Evolutionary conservation across 2,113 vertebrate species (phyloP), one percentile per base, ranked within the genome.

Genomic region (Melierax canorus): DNA sequence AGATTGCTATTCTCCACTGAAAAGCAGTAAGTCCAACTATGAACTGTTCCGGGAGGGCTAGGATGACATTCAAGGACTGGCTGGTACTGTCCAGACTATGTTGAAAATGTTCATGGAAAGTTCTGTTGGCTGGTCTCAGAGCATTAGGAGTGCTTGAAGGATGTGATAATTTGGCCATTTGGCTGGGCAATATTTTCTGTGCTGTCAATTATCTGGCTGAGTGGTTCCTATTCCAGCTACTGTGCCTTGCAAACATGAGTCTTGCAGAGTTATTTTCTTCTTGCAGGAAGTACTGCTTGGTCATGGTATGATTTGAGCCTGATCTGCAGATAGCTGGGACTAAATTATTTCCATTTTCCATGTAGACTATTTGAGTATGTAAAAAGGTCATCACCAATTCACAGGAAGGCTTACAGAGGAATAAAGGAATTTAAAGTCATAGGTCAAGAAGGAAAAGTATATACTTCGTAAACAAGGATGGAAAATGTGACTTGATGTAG

Each of bases 321-420:
- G 72, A 81, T 74, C 12, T 29, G 45, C 59, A 71, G 76, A 83
- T n/a, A 86, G 32, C 59, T 84, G 45, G 22, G 17, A 29, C 19
- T 69, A 66, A 83, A 83, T 74, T 73, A 83, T 83, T 84, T 95
- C 63, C 11, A 55, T 95, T 95, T 94, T 91, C 83, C 72, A 22
- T 24, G 41, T 39, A 77, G 59, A 62, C 53, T 90, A 27, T 88
- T 67, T 82, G 86, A 26, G 8, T 80, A 50, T 56, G 29, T 68
- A 56, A 71, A 91, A 92, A 89, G 19, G 38, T 74, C 63, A 84
- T 84, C 68, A 59, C 7, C 56, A 43, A n/a, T 81, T 82, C 81
- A 26, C 0, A 0, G 30, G 79, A 76, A 94, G 11, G 76, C 17
- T 80, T 77, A 62, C 4, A 7, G 23, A 80, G 36, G 14, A 93